Base-by-base conservation (phyloP, 1,140 invertebrate species). In the Aphis gossypii region DNA sequence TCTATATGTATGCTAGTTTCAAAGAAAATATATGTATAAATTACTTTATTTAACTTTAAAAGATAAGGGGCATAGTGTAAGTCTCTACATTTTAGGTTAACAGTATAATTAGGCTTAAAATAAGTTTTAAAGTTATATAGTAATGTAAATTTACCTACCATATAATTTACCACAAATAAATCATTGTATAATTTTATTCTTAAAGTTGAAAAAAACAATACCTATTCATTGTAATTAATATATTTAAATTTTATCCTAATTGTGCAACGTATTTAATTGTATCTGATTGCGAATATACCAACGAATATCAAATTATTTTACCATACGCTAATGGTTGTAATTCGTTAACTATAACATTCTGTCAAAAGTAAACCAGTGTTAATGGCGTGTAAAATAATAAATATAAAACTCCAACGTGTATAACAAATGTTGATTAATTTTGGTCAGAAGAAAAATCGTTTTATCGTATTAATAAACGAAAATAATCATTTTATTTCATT, bases 271-370 rank as follows among this genome's bases (percentile, higher is more conserved):
- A 56, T 60, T 60, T 30, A 60, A 60, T 60, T n/a, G 9, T 68
- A 76, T 76, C 60, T 76, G 60, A 76, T n/a, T n/a, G n/a, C n/a
- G 30, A n/a, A n/a, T 76, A 76, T 76, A 76, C 30, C 18, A 76
- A n/a, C n/a, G 60, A 76, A 76, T 76, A 76, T n/a, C n/a, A n/a
- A 76, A 76, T 76, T n/a, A 76, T 76, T 76, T 76, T 76, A n/a
- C 60, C 60, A 76, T 76, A 68, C 60, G 30, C 30, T n/a, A 76
- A 76, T 76, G 60, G 30, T n/a, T n/a, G n/a, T 76, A 76, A 76
- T 35, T 18, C 14, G 14, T 76, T 76, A 76, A 76, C 30, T 35
- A n/a, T 68, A n/a, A 68, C 11, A 68, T 76, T 76, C 14, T n/a
- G 60, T 76, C 60, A 76, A 76, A 76, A 76, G 30, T 76, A 76